Conservation (phyloP, 1,140 invertebrate species). For the Heliothis subflexa region DNA sequence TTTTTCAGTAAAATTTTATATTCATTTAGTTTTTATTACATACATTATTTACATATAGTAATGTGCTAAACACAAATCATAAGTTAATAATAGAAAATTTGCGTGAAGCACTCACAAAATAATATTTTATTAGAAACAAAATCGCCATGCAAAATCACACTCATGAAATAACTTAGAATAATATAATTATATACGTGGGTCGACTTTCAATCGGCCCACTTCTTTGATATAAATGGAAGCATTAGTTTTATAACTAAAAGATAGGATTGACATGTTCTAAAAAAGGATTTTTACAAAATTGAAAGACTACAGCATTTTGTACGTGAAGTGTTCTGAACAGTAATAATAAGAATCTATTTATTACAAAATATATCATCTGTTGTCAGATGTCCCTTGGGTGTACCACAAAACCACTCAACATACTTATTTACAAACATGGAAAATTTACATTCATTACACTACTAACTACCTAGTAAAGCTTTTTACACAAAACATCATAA, state of each 20-base stretch:
- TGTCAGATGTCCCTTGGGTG: slow-evolving; percentile 22
- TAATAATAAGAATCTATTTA: slow-evolving; percentile 48
- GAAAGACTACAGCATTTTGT: slow-evolving; percentile 53
- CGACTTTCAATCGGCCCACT: slow-evolving; percentile 82
- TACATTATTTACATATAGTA: slow-evolving; percentile 80
- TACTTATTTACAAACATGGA: slow-evolving; percentile 78
- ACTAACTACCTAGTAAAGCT: slow-evolving; percentile 82
- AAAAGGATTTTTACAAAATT: slow-evolving; percentile 50
- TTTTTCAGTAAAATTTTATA: slow-evolving; percentile 75
- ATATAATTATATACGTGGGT: slow-evolving; percentile 77
- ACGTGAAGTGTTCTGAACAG: slow-evolving; percentile 52
- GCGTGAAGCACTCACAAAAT: slow-evolving; percentile 71
- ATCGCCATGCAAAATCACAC: slow-evolving; percentile 83
- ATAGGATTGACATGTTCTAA: slow-evolving; percentile 62
- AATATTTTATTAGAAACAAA: slow-evolving; percentile 77
- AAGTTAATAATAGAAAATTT: slow-evolving; percentile 76
- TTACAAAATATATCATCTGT: slow-evolving; percentile 51
- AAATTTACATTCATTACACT: slow-evolving; percentile 73
- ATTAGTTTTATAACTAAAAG: slow-evolving; percentile 81
- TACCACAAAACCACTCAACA: slow-evolving; percentile 73
- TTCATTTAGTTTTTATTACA: slow-evolving; percentile 69
- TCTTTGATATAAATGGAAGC: slow-evolving; percentile 86
- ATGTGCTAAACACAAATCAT: slow-evolving; percentile 75
- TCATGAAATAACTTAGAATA: slow-evolving; percentile 77
- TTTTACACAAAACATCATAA: slow-evolving; percentile 82